Conservation (phyloP, 2,113 vertebrate genomes). For the Petaurus breviceps region DNA sequence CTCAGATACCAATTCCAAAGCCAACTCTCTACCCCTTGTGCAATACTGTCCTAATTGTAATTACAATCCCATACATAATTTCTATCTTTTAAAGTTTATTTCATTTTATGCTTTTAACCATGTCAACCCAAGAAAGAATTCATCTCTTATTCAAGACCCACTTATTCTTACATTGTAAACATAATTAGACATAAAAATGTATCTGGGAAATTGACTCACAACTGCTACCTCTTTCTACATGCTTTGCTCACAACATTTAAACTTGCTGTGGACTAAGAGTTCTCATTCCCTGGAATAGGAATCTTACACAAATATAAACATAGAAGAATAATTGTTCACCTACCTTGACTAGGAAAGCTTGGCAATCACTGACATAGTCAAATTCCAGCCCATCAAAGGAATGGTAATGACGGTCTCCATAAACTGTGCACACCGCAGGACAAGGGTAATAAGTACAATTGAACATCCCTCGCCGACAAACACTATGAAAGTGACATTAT, state of each 20-base stretch:
- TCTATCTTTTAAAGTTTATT: neutral
- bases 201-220: slow-evolving; percentile 30
- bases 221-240: neutral
- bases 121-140: neutral
- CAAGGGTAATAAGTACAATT: slow-evolving; percentile 96
- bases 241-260: neutral
- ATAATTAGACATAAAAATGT: slow-evolving; percentile 8
- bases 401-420: slow-evolving; percentile 96
- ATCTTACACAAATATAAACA: slow-evolving; percentile 17
- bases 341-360: slow-evolving; percentile 94
- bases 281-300: neutral
- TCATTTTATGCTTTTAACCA: neutral
- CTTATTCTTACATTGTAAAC: neutral
- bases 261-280: neutral
- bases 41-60: neutral
- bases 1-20: neutral
- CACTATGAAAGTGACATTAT: slow-evolving; percentile 82
- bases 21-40: neutral
- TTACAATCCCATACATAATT: neutral
- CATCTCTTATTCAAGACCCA: neutral
- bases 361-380: slow-evolving; percentile 96
- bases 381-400: slow-evolving; percentile 98
- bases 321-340: slow-evolving; percentile 29
- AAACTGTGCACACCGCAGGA: slow-evolving; percentile 95
- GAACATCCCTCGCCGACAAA: slow-evolving; percentile 95